Evolutionary conservation across 2,797 vertebrate genomes (phyloP).

Genomic region (Lacerta agilis): DNA sequence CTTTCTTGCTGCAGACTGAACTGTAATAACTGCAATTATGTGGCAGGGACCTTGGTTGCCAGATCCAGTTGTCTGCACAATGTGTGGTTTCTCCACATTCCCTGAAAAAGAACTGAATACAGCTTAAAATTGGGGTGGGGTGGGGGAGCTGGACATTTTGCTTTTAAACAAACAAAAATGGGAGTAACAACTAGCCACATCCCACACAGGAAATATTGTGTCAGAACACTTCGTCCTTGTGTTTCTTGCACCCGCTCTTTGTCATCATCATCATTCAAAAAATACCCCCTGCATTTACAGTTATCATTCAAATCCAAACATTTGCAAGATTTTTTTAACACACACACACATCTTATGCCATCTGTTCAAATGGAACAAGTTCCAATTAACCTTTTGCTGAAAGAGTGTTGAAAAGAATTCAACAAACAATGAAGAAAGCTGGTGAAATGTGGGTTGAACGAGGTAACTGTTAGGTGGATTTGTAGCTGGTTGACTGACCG

Average conservation of each 20-base stretch:
- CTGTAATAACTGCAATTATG: too few relatives aligned
- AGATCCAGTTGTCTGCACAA: not conserved
- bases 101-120: not conserved
- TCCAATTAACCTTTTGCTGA: not conserved
- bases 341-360: not conserved
- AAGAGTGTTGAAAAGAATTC: not conserved
- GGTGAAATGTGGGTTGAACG: too few relatives aligned
- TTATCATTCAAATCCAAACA: not conserved
- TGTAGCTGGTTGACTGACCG: too few relatives aligned
- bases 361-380: not conserved
- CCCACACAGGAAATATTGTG: slow-evolving; percentile 35
- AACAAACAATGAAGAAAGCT: not conserved
- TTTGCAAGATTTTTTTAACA: not conserved
- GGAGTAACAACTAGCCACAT: slow-evolving; percentile 9
- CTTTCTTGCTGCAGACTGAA: too few relatives aligned
- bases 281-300: not conserved
- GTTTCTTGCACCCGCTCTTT: not conserved
- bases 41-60: not conserved
- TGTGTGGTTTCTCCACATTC: too few relatives aligned
- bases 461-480: too few relatives aligned
- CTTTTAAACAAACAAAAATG: slow-evolving; percentile 8
- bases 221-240: slow-evolving; percentile 37
- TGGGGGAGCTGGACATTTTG: slow-evolving; percentile 16
- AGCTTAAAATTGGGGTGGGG: not conserved
- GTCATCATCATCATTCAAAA: not conserved